These are phyloP conservation scores for Acanthacorydalis orientalis DNA, from an alignment of 2,888 invertebrate genomes.

Conservation along the genomic window DNA sequence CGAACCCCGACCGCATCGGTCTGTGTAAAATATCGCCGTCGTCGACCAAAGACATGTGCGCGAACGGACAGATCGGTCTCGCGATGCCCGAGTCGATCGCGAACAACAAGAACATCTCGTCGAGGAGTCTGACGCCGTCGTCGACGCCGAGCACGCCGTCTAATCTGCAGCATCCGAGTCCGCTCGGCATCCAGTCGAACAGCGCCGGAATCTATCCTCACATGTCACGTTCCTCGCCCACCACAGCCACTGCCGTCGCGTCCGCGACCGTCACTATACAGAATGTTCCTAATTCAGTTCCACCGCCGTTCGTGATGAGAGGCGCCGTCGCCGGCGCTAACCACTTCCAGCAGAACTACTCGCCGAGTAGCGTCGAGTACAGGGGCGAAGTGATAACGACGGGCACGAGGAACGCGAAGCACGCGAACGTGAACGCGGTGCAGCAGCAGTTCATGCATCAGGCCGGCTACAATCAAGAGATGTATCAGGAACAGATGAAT, in stretches of 20 bases:
- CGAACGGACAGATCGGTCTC: constrained; percentile 20
- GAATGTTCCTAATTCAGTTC: constrained; percentile 39
- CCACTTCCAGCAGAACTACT: constrained; percentile 15
- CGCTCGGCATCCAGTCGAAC: constrained; percentile 29
- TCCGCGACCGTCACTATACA: constrained; percentile 35
- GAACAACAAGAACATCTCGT: constrained; percentile 32
- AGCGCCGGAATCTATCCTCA: constrained; percentile 36
- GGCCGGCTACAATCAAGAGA: constrained; percentile 16
- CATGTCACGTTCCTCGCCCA: constrained; percentile 47
- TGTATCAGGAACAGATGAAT: constrained; percentile 24
- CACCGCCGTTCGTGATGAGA: constrained; percentile 35
- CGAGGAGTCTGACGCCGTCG: constrained; percentile 44
- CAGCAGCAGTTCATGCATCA: constrained; percentile 2
- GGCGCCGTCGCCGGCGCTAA: constrained; percentile 26
- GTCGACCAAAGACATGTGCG: constrained; percentile 2
- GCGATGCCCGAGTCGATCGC: constrained; percentile 35
- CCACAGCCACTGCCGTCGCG: constrained; percentile 42
- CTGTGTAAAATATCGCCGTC: constrained; percentile 34
- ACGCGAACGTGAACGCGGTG: constrained; percentile 1
- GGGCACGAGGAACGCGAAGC: constrained; percentile 15
- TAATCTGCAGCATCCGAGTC: constrained; percentile 42
- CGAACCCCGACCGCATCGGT: constrained; percentile 29
- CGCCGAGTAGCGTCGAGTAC: constrained; percentile 13
- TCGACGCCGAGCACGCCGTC: constrained; percentile 45
- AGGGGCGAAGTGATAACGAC: constrained; percentile 12